These are phyloP conservation scores for Morpho helenor DNA, from an alignment of 2,888 invertebrate species.

Conservation along the genomic window DNA sequence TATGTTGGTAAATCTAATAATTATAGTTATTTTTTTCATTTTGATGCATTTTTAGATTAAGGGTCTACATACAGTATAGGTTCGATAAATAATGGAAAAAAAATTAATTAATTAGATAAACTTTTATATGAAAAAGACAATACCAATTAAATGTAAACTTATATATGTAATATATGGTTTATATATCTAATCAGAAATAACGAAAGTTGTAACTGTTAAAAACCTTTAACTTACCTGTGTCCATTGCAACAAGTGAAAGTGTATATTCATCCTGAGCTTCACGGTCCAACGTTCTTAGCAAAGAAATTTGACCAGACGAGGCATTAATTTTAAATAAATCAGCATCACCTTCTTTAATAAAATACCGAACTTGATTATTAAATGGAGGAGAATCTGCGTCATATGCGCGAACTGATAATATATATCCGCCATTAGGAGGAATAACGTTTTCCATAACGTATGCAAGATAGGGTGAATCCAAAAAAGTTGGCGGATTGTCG, in stretches of 20 bases:
- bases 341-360: slow-evolving; percentile 95
- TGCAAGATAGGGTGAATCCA: slow-evolving; percentile 96
- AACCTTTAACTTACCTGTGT: slow-evolving; percentile 83
- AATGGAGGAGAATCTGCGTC: slow-evolving; percentile 95
- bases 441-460: slow-evolving; percentile 96
- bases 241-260: slow-evolving; percentile 94
- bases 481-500: slow-evolving; percentile 95
- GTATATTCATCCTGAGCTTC: slow-evolving; percentile 91
- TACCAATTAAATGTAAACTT: too few species aligned
- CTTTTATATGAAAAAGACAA: neutral
- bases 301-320: slow-evolving; percentile 93
- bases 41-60: too few species aligned
- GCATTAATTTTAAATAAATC: slow-evolving; percentile 95
- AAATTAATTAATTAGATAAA: neutral
- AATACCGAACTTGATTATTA: slow-evolving; percentile 94
- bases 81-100: too few species aligned
- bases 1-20: too few species aligned
- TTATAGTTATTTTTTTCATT: too few species aligned
- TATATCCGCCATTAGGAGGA: slow-evolving; percentile 88
- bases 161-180: too few species aligned
- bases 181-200: too few species aligned
- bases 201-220: too few species aligned
- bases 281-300: slow-evolving; percentile 89
- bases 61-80: too few species aligned
- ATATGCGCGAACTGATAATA: slow-evolving; percentile 90